Evolutionary conservation across 2,888 invertebrate species (phyloP).

Genomic region (Branchinecta sandiegonensis): DNA sequence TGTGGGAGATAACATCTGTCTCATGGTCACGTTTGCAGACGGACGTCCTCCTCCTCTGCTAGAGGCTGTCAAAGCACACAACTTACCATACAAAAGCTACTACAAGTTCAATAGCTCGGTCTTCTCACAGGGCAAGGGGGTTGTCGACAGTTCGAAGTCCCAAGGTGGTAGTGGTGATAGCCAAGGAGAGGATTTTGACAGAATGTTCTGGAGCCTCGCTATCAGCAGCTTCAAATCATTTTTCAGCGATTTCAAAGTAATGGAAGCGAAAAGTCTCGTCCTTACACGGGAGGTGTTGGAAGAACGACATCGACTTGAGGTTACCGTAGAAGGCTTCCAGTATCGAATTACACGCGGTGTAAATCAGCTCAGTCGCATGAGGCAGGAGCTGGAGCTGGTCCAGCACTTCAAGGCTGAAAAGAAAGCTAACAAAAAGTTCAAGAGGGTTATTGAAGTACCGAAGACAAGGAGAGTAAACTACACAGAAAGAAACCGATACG

Average conservation of each 20-base stretch:
- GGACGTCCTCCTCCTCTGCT: constrained; percentile 27
- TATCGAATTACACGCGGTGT: too few relatives aligned
- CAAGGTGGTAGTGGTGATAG: background rate
- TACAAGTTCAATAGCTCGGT: constrained; percentile 28
- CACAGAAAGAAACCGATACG: constrained; percentile 22
- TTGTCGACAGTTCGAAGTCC: background rate
- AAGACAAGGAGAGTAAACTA: constrained; percentile 23
- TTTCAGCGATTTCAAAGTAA: too few relatives aligned
- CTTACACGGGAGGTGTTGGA: too few relatives aligned
- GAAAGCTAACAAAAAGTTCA: constrained; percentile 27
- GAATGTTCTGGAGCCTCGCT: constrained; percentile 26
- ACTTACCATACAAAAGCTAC: constrained; percentile 24
- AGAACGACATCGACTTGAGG: too few relatives aligned
- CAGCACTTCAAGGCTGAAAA: constrained; percentile 24
- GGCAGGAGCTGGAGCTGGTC: constrained; percentile 20
- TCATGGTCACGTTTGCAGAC: constrained; percentile 28
- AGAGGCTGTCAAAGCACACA: constrained; percentile 23
- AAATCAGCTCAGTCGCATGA: too few relatives aligned
- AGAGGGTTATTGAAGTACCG: constrained; percentile 26
- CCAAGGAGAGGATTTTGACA: background rate
- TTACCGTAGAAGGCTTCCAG: too few relatives aligned
- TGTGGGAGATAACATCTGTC: constrained; percentile 27
- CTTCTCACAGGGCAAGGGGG: constrained; percentile 13
- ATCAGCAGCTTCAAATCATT: background rate
- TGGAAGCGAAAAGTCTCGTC: too few relatives aligned